phyloP scores from a whole-genome alignment of 2,797 vertebrate species.

The Falco biarmicus region DNA sequence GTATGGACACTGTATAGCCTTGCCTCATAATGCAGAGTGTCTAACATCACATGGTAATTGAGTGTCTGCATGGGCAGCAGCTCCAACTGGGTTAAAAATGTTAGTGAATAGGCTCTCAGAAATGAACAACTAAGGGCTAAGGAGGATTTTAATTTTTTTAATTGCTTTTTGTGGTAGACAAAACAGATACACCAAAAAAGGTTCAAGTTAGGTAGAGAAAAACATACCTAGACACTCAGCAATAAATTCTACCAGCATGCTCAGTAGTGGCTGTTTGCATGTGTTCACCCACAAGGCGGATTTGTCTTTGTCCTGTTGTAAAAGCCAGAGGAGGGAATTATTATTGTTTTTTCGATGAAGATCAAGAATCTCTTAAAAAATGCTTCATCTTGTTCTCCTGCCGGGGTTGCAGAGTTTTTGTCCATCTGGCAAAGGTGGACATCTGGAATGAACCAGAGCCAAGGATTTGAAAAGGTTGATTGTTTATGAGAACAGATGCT shows the following conservation, averaged over 20 bases:
- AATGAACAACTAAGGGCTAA: background rate
- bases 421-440: background rate
- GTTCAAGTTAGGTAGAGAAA: background rate
- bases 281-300: background rate
- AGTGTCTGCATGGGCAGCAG: background rate
- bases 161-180: background rate
- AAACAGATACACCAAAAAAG: background rate
- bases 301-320: background rate
- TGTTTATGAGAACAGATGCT: background rate
- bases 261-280: background rate
- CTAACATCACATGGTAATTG: background rate
- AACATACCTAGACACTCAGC: background rate
- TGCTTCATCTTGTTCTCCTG: background rate
- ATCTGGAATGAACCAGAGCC: background rate
- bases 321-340: background rate
- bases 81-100: background rate
- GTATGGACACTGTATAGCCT: background rate
- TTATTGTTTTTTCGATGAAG: background rate
- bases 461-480: constrained; percentile 14
- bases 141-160: background rate
- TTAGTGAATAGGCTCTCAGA: background rate
- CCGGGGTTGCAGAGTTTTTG: background rate
- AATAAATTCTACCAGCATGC: background rate
- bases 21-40: background rate
- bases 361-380: background rate